Base-by-base conservation (phyloP, 1,140 invertebrate species). In the Eriocheir sinensis region DNA sequence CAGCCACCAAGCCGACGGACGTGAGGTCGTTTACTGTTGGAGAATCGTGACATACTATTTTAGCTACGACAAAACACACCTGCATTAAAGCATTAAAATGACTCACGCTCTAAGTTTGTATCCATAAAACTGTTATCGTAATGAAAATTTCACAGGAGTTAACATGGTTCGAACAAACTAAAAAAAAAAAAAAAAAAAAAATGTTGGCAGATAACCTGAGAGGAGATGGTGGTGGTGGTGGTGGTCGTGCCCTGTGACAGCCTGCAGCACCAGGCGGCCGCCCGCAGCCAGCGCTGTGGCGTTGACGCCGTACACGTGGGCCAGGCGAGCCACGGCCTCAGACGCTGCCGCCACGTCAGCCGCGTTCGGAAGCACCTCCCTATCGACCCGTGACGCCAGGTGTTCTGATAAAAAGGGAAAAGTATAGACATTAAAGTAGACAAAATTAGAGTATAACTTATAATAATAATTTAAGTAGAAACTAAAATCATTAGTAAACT, bases 221-320 rank as follows among this genome's bases (percentile, higher is more conserved):
- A 93, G 41, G 8, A 44, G 17, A 17, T 93, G 81, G 21, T 91
- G 48, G 21, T 81, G 38, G 41, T n/a, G 41, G 30, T 27, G 89
- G 8, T 3, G n/a, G 21, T 9, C 40, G 34, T 30, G 6, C 17
- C 72, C 81, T 12, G 27, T 4, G 41, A 34, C 0, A 41, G 8
- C 6, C 0, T 32, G 38, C 41, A 17, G 38, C 27, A 30, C 80
- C 15, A 86, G n/a, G 72, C 4, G 60, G 38, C 90, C 79, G 34
- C 60, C 86, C 9, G n/a, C 27, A 0, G 79, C 44, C 41, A 94
- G 88, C 6, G 41, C 15, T 3, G 93, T 85, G 12, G 38, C 38
- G 72, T 94, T 94, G n/a, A 90, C 12, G 32, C 40, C 30, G 80
- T 94, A 94, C 21, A 94, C 36, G 44, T 94, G 93, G 72, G 80